A percentile compares a stretch with the other conserved stretches of the same genome.
Evolutionary conservation across 2,797 vertebrate genomes (phyloP).

Genomic region (Gallirallus australis): DNA sequence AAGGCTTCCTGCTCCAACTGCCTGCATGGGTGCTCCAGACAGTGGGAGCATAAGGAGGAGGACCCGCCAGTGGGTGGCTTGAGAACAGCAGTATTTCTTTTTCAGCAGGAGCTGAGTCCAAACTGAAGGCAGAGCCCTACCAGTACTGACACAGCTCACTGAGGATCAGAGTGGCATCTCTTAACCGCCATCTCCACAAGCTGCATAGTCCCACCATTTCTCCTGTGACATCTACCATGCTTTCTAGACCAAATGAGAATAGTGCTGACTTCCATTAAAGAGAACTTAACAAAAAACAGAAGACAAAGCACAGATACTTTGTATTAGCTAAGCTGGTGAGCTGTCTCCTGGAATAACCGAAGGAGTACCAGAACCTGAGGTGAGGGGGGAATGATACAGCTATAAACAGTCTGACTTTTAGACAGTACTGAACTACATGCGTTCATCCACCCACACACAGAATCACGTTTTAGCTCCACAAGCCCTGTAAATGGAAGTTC

Average conservation of each 20-base stretch:
- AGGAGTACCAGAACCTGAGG: neutral
- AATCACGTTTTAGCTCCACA: neutral
- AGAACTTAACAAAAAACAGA: neutral
- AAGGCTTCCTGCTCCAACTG: neutral
- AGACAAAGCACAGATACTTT: neutral
- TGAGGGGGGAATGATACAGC: accelerated
- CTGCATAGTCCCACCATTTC: accelerated
- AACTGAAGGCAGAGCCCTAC: neutral
- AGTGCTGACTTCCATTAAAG: neutral
- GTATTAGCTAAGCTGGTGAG: neutral
- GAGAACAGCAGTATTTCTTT: neutral
- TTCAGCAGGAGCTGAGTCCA: neutral
- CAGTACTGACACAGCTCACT: neutral
- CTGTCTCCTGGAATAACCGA: neutral
- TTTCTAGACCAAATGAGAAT: accelerated
- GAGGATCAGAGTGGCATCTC: accelerated
- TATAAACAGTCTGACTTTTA: neutral
- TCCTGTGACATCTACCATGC: neutral
- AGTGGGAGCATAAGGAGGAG: accelerated
- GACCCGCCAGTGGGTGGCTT: neutral
- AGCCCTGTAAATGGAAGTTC: neutral
- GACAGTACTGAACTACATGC: neutral
- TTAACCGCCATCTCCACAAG: neutral
- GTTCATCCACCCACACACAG: accelerated
- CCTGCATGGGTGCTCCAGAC: neutral